These are phyloP conservation scores for Delphinus delphis DNA, from an alignment of 2,113 vertebrate species.

Conservation along the genomic window DNA sequence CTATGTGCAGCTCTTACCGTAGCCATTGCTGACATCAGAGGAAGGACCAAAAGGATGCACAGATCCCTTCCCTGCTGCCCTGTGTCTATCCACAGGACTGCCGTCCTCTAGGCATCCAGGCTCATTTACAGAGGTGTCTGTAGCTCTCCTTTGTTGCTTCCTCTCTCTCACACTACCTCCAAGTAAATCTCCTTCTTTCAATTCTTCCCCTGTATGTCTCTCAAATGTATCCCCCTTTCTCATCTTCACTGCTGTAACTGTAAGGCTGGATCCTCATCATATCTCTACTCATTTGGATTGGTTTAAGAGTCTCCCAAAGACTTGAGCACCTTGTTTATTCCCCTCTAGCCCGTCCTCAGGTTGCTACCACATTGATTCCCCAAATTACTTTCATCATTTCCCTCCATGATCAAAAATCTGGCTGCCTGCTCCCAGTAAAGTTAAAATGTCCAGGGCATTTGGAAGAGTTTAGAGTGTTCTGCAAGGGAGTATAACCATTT, in stretches of 20 bases:
- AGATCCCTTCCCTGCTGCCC: background rate
- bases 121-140: rapidly evolving
- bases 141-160: too few relatives aligned
- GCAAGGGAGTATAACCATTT: too few relatives aligned
- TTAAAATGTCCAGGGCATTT: background rate
- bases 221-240: rapidly evolving
- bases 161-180: too few relatives aligned
- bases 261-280: background rate
- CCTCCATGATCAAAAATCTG: background rate
- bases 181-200: background rate
- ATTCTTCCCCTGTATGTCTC: rapidly evolving
- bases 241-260: background rate
- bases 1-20: rapidly evolving
- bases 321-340: background rate
- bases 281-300: rapidly evolving
- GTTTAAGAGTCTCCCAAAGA: rapidly evolving
- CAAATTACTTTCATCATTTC: background rate
- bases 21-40: background rate
- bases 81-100: too few relatives aligned
- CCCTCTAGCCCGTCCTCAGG: rapidly evolving
- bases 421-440: background rate
- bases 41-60: rapidly evolving
- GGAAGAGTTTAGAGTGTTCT: background rate
- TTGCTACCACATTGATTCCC: rapidly evolving
- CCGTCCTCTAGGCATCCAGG: background rate